Base-by-base conservation (phyloP, 2,888 invertebrate species). In the Mythimna pallens region DNA sequence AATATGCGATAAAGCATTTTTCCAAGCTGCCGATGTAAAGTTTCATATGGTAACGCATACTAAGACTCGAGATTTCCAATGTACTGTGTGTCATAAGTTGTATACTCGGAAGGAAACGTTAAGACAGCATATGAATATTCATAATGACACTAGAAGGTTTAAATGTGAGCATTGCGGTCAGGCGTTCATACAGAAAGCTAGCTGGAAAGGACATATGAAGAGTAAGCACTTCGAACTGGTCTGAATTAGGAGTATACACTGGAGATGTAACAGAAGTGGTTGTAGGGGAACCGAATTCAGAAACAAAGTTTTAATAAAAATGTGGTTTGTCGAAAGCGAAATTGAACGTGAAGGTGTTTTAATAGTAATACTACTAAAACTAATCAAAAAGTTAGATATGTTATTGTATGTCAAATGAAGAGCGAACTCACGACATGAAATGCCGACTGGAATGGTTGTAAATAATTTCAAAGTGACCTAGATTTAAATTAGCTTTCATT, bases 81-180 rank as follows among this genome's bases (percentile, higher is more conserved):
- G 96, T 69, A 85, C 88, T 1, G 80, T 93, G 0, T 96, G 96
- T 62, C 76, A 86, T 3, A 95, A 94, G 73, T 66, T 75, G 0
- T 92, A 87, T 69, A 81, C 82, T 1, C 83, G 91, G 12, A 84
- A 85, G 70, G 85, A 80, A 43, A 88, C 90, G 0, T 69, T 92
- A 3, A 81, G 63, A 5, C 87, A 89, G 22, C 92, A 92, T 68
- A 87, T 90, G 85, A 80, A 89, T 20, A 91, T 90, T 63, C 92
- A 92, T 50, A 82, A 82, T 14, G 86, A 89, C 47, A 87, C 86
- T 20, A 87, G 87, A 43, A 70, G 86, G 65, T 89, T 87, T 34
- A 84, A 84, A 20, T 90, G 89, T 54, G 81, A 86, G 8, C 82
- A 77, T 7, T 89, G 89, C 52, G 88, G 87, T 0, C 83, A 88